Conservation (phyloP, 1,140 invertebrate species). For the Latrodectus geometricus region DNA sequence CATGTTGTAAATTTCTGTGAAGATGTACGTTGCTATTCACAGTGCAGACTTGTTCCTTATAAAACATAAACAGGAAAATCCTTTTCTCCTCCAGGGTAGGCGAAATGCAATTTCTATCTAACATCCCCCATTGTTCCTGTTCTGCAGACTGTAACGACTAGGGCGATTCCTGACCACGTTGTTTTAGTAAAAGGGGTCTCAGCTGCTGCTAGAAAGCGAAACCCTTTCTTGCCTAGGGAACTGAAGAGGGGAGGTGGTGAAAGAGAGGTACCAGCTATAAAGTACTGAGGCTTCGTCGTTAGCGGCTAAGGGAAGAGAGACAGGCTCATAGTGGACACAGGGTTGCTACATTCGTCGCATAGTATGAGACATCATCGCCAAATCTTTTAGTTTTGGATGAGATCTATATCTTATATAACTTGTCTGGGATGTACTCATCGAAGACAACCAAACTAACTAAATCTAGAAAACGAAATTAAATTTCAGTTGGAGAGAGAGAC, state of each 20-base stretch:
- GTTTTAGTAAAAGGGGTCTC: conserved; percentile 1
- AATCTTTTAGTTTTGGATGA: background rate
- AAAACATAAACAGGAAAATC: too few relatives aligned
- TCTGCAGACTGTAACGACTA: background rate
- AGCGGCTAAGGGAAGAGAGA: background rate
- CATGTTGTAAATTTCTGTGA: too few relatives aligned
- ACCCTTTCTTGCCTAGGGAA: background rate
- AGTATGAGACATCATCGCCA: background rate
- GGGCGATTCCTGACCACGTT: background rate
- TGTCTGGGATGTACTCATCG: background rate
- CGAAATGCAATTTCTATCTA: too few relatives aligned
- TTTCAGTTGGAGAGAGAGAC: too few relatives aligned
- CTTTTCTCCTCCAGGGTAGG: too few relatives aligned
- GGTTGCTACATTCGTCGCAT: background rate
- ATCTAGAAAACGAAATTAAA: too few relatives aligned
- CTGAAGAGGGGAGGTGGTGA: background rate
- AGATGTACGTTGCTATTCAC: too few relatives aligned
- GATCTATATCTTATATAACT: background rate
- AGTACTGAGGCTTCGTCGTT: background rate
- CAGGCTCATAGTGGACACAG: background rate
- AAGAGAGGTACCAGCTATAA: too few relatives aligned
- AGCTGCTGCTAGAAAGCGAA: background rate
- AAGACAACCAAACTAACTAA: background rate
- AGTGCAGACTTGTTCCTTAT: too few relatives aligned
- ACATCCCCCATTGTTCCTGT: too few relatives aligned